Evolutionary conservation across 2,113 vertebrate genomes (phyloP).

Genomic region (Aepyceros melampus): DNA sequence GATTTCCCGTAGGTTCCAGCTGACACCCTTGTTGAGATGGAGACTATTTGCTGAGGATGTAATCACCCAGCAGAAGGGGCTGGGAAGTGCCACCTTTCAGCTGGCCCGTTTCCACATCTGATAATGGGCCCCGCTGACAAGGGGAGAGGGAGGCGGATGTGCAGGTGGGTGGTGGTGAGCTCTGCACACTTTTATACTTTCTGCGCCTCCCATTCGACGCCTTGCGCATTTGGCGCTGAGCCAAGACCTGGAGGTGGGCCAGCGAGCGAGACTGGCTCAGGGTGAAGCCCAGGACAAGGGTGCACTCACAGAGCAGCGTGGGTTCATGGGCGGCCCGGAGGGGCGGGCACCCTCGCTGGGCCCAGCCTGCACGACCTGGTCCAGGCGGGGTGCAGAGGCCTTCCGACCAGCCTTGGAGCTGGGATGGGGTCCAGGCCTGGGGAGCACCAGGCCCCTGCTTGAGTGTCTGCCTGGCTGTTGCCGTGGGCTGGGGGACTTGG

Average conservation of each 20-base stretch:
- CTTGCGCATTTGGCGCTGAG: background rate
- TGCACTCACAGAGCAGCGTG: background rate
- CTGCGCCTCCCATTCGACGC: background rate
- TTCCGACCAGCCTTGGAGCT: background rate
- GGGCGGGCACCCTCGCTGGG: accelerated
- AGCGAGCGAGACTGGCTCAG: accelerated
- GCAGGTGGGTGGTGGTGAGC: background rate
- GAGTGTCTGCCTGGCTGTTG: background rate
- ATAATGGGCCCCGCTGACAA: accelerated
- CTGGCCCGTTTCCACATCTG: background rate
- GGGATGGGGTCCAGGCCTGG: background rate
- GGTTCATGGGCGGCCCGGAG: background rate
- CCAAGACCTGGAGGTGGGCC: background rate
- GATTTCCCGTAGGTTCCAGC: background rate
- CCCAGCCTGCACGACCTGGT: background rate
- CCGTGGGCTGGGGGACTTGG: background rate
- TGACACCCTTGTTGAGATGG: background rate
- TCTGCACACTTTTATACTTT: background rate
- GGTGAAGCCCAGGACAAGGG: accelerated
- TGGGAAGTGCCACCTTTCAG: no score
- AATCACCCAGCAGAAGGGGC: background rate
- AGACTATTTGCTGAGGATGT: background rate
- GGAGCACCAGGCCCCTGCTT: background rate
- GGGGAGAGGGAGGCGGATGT: background rate
- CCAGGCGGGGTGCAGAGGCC: background rate